Percentiles rank a stretch among this genome's conserved stretches.
phyloP scores from a whole-genome alignment of 2,113 vertebrate species.

The Nicator chloris region DNA sequence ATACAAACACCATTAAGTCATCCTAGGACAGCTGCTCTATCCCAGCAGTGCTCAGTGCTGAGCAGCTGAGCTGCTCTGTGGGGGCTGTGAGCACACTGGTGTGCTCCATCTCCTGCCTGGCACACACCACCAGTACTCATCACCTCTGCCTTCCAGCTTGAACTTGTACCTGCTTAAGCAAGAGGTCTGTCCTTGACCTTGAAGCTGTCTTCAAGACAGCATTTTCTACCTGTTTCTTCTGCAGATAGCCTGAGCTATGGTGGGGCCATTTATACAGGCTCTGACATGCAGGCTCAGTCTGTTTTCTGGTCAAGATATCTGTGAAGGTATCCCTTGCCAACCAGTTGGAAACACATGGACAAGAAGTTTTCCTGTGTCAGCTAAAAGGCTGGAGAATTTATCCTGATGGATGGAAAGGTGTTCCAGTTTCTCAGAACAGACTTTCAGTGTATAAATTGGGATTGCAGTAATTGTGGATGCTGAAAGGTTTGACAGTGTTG shows the following conservation, averaged over 20 bases:
- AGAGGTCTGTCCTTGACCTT: neutral
- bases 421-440: neutral
- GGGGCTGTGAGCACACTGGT: neutral
- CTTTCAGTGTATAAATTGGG: neutral
- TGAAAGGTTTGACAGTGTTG: neutral
- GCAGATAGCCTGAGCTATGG: neutral
- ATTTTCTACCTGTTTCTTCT: neutral
- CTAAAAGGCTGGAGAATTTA: neutral
- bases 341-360: neutral
- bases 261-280: neutral
- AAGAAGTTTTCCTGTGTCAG: neutral
- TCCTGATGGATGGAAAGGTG: neutral
- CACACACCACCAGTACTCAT: neutral
- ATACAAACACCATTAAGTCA: too few species aligned
- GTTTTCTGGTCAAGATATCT: neutral
- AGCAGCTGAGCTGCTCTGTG: neutral
- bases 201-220: neutral
- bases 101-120: neutral
- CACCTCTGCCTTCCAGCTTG: neutral
- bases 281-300: neutral
- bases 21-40: too few species aligned
- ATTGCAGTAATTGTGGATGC: neutral
- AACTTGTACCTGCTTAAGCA: neutral
- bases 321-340: neutral
- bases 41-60: too few species aligned